A percentile compares a stretch with the other conserved stretches of the same genome.
Evolutionary conservation across 2,888 invertebrate genomes (phyloP).

Genomic region (Melanchra persicariae): DNA sequence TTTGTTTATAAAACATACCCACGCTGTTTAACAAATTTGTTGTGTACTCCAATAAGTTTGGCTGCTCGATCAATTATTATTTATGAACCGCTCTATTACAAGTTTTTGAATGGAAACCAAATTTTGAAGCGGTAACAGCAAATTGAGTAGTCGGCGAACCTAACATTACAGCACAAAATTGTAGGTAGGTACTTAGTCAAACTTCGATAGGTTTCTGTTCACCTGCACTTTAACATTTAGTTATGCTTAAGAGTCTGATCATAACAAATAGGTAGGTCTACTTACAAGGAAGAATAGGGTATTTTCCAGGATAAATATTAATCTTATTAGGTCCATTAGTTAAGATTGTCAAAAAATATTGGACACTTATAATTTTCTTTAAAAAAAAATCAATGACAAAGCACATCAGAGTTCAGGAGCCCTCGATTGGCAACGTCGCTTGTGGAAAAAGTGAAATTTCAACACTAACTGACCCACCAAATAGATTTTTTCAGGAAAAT

Average conservation of each 20-base stretch:
- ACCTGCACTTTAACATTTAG: neutral
- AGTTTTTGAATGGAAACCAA: slow-evolving; percentile 45
- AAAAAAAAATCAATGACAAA: too few relatives aligned
- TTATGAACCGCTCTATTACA: slow-evolving; percentile 47
- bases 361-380: too few relatives aligned
- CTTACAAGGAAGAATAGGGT: too few relatives aligned
- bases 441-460: too few relatives aligned
- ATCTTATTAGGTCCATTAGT: too few relatives aligned
- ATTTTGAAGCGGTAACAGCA: slow-evolving; percentile 37
- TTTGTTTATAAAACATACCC: slow-evolving; percentile 37
- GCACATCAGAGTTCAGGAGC: too few relatives aligned
- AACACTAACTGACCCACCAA: too few relatives aligned
- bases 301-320: too few relatives aligned
- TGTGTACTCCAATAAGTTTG: slow-evolving; percentile 46
- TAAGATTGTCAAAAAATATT: too few relatives aligned
- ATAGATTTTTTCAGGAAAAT: too few relatives aligned
- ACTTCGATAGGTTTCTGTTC: neutral
- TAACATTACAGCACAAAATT: slow-evolving; percentile 25
- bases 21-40: slow-evolving; percentile 37
- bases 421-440: too few relatives aligned
- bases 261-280: neutral
- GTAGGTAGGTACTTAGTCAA: neutral
- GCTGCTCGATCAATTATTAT: slow-evolving; percentile 50
- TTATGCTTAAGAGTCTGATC: neutral
- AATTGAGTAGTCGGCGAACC: slow-evolving; percentile 19